phyloP scores from a whole-genome alignment of 2,797 vertebrate species.

The Acrossocheilus wenchowensis region DNA sequence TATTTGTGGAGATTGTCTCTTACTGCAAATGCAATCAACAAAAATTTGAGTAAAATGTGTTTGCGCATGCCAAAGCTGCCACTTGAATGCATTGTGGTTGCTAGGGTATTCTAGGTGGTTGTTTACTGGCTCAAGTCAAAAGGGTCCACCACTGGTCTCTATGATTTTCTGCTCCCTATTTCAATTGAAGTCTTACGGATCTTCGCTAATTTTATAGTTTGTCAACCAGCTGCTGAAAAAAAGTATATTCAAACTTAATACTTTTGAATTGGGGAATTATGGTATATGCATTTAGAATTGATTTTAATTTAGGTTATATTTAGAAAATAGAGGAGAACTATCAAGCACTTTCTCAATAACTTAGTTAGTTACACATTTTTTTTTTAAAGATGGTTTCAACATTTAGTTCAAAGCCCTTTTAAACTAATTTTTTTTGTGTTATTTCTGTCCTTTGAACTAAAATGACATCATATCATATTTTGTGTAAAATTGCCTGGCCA shows the following conservation, averaged over 20 bases:
- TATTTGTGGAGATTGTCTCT: background rate
- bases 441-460: background rate
- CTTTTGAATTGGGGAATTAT: background rate
- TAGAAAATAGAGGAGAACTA: background rate
- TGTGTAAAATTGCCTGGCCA: background rate
- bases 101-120: background rate
- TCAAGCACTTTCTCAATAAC: background rate
- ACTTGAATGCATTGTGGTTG: background rate
- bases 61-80: background rate
- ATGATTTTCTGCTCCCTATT: background rate
- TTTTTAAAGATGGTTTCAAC: background rate
- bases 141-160: background rate
- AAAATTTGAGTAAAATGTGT: background rate
- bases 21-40: background rate
- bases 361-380: background rate
- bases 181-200: background rate
- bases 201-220: background rate
- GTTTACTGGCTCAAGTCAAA: background rate
- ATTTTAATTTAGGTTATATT: background rate
- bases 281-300: background rate
- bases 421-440: background rate
- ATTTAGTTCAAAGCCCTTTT: background rate
- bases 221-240: background rate
- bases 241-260: background rate
- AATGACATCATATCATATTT: background rate